phyloP scores from a whole-genome alignment of 2,797 vertebrate species.

The Ispidina lecontei region DNA sequence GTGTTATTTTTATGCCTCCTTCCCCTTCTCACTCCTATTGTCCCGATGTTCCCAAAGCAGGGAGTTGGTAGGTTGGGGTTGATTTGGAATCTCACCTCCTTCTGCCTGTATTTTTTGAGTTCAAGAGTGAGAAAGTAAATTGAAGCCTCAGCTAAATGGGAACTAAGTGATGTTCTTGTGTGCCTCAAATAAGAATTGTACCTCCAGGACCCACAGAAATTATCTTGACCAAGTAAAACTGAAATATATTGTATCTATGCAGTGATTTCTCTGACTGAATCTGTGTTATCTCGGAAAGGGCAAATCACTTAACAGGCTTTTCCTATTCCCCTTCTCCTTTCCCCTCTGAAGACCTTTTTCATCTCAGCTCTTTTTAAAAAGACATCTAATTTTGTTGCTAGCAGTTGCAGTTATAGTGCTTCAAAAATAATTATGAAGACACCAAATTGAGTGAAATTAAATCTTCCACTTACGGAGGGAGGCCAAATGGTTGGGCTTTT shows the following conservation, averaged over 20 bases:
- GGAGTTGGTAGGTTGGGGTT: background rate
- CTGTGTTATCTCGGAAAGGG: slow-evolving; percentile 33
- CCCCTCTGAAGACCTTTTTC: slow-evolving; percentile 32
- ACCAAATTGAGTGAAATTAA: slow-evolving; percentile 47
- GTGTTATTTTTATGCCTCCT: background rate
- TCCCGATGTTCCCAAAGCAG: background rate
- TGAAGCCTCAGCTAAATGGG: background rate
- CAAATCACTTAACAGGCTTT: slow-evolving; percentile 3
- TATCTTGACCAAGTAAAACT: background rate
- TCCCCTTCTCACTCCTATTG: background rate
- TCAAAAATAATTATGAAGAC: slow-evolving; percentile 54
- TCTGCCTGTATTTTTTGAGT: background rate
- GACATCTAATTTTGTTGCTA: slow-evolving; percentile 56
- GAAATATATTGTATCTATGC: slow-evolving; percentile 9
- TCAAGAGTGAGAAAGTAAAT: background rate
- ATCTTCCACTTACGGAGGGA: slow-evolving; percentile 23
- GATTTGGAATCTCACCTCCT: background rate
- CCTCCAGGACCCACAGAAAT: background rate
- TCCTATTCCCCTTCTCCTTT: slow-evolving; percentile 6
- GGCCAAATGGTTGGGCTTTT: background rate
- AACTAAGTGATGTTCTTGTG: background rate
- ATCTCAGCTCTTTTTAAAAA: slow-evolving; percentile 46
- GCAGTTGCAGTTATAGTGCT: slow-evolving; percentile 25
- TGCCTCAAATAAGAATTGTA: background rate
- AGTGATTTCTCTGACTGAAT: slow-evolving; percentile 8